These are phyloP conservation scores for Electrophaes corylata DNA, from an alignment of 2,888 invertebrate species.

Conservation along the genomic window DNA sequence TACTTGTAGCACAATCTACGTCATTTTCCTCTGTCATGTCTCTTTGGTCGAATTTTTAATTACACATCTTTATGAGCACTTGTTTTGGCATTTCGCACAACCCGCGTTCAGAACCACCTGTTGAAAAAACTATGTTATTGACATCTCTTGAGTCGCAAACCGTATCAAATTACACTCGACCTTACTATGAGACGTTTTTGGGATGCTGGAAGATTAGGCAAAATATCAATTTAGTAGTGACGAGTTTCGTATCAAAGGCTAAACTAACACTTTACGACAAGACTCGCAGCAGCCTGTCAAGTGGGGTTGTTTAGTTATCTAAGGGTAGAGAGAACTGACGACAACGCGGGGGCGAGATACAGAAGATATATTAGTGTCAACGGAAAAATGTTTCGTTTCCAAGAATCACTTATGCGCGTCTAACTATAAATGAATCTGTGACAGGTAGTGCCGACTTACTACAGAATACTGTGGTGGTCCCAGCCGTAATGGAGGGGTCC, in stretches of 20 bases:
- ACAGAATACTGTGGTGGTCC: too few relatives aligned
- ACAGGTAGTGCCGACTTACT: too few relatives aligned
- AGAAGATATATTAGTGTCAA: slow-evolving; percentile 1
- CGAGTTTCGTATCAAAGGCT: slow-evolving; percentile 7
- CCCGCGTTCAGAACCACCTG: slow-evolving; percentile 15
- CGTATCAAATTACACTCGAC: not conserved
- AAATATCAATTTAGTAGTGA: not conserved
- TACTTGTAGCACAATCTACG: slow-evolving; percentile 56
- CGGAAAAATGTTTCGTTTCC: not conserved
- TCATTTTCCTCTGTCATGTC: slow-evolving; percentile 78
- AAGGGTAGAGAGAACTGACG: slow-evolving; percentile 46
- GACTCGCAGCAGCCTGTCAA: slow-evolving; percentile 29
- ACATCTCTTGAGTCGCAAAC: not conserved
- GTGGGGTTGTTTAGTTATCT: slow-evolving; percentile 40
- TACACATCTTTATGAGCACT: slow-evolving; percentile 42
- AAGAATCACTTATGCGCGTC: not conserved
- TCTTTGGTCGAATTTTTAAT: slow-evolving; percentile 46
- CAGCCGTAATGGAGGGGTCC: too few relatives aligned
- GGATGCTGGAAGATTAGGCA: not conserved
- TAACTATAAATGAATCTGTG: slow-evolving; percentile 5
- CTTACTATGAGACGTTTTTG: not conserved
- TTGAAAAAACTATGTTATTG: slow-evolving; percentile 16
- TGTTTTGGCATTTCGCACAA: slow-evolving; percentile 38
- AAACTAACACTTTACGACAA: slow-evolving; percentile 10
- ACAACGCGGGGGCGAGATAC: too few relatives aligned